Conservation (phyloP, 1,140 invertebrate genomes). For the Pseudomyrmex sp. region DNA sequence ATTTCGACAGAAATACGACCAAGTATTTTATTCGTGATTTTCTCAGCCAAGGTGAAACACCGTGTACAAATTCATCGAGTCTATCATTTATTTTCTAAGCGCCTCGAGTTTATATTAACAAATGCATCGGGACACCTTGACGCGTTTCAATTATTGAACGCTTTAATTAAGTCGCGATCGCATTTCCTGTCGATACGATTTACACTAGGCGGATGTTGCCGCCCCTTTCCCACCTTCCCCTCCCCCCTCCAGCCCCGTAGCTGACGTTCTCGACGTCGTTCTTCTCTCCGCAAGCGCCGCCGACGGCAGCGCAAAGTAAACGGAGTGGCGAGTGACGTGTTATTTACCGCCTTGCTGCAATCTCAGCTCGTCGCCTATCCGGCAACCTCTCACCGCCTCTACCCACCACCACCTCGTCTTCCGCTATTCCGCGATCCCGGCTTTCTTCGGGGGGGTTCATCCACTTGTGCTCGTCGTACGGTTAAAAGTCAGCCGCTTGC, state of each 20-base stretch:
- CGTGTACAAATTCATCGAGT: neutral
- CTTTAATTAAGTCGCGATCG: slow-evolving; percentile 63
- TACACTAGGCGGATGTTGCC: slow-evolving; percentile 34
- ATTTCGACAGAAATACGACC: neutral
- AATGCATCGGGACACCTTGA: neutral
- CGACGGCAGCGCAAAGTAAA: slow-evolving; percentile 77
- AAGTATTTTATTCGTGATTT: neutral
- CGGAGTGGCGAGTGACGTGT: slow-evolving; percentile 80
- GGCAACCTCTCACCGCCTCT: slow-evolving; percentile 51
- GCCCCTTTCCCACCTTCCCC: neutral
- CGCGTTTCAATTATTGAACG: slow-evolving; percentile 18
- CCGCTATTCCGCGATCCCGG: slow-evolving; percentile 34
- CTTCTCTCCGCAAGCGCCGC: slow-evolving; percentile 38
- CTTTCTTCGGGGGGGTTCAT: slow-evolving; percentile 66
- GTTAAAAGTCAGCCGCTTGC: slow-evolving; percentile 73
- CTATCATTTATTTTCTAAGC: neutral
- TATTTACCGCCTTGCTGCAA: slow-evolving; percentile 81
- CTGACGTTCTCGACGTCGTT: slow-evolving; percentile 22
- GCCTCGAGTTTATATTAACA: neutral
- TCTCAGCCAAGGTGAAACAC: neutral
- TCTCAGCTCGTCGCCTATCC: slow-evolving; percentile 77
- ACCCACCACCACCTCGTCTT: slow-evolving; percentile 18
- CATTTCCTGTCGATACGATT: slow-evolving; percentile 43
- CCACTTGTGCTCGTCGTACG: slow-evolving; percentile 70
- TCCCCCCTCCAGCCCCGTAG: neutral